phyloP scores from a whole-genome alignment of 1,140 invertebrate species.

The Drosophila auraria region DNA sequence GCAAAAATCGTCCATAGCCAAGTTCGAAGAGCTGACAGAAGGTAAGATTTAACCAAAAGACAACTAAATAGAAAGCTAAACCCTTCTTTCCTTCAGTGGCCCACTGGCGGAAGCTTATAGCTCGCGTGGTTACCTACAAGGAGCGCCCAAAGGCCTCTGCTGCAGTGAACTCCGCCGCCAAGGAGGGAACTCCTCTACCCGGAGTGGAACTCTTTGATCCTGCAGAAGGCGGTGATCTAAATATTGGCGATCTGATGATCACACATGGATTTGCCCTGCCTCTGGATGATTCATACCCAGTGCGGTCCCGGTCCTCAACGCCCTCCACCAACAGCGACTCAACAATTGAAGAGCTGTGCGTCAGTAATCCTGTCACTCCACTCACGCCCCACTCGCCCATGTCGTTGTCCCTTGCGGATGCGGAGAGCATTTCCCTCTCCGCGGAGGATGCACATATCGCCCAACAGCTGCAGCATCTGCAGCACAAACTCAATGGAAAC shows the following conservation, averaged over 20 bases:
- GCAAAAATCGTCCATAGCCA: conserved; percentile 88
- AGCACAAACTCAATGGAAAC: conserved; percentile 73
- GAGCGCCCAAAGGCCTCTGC: conserved; percentile 82
- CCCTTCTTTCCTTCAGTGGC: conserved; percentile 76
- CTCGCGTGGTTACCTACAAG: conserved; percentile 89
- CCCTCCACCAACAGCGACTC: conserved; percentile 70
- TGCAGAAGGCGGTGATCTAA: conserved; percentile 71
- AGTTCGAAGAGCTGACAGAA: conserved; percentile 90
- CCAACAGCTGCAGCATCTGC: conserved; percentile 68
- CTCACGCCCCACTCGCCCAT: conserved; percentile 61
- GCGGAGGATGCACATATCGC: conserved; percentile 66
- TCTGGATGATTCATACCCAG: conserved; percentile 63
- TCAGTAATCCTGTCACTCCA: conserved; percentile 53
- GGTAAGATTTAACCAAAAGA: conserved; percentile 46
- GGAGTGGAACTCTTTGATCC: conserved; percentile 88
- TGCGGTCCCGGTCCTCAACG: conserved; percentile 68
- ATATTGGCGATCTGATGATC: conserved; percentile 76
- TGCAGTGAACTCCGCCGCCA: conserved; percentile 83
- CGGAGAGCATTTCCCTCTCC: conserved; percentile 40
- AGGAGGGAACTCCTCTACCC: conserved; percentile 88
- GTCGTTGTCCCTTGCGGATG: conserved; percentile 61
- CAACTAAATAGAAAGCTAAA: background rate
- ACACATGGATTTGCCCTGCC: conserved; percentile 76
- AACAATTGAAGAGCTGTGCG: conserved; percentile 68
- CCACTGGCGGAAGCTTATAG: conserved; percentile 89